Conservation (phyloP, 2,888 invertebrate species). For the Oscheius sp. region DNA sequence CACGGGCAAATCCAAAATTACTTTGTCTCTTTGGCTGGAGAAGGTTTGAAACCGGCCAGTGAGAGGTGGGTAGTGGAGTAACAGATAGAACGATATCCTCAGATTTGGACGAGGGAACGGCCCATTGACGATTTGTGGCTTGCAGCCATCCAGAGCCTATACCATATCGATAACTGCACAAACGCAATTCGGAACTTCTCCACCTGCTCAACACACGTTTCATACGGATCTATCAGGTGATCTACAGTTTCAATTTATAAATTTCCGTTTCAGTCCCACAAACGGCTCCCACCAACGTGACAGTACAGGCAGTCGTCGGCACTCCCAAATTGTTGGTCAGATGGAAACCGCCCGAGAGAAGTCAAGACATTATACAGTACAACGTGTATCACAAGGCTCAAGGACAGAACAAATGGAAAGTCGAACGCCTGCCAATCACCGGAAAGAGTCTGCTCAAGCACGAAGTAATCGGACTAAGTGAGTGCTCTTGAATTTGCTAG, state of each 20-base stretch:
- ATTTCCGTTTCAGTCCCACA: constrained; percentile 50
- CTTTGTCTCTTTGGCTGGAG: constrained; percentile 24
- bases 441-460: constrained; percentile 45
- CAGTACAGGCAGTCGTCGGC: constrained; percentile 49
- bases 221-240: constrained; percentile 61
- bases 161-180: constrained; percentile 61
- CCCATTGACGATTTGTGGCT: constrained; percentile 50
- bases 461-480: constrained; percentile 45
- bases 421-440: constrained; percentile 46
- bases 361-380: constrained; percentile 42
- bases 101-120: constrained; percentile 41
- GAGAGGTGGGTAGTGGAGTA: constrained; percentile 2
- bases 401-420: constrained; percentile 49
- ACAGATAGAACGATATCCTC: constrained; percentile 11
- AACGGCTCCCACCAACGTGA: constrained; percentile 61
- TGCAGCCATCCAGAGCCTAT: constrained; percentile 57
- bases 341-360: constrained; percentile 42
- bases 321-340: constrained; percentile 47
- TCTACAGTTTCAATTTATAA: neutral
- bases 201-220: constrained; percentile 57
- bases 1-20: constrained; percentile 41
- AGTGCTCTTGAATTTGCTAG: constrained; percentile 4
- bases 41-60: constrained; percentile 4
- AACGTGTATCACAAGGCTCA: constrained; percentile 50
- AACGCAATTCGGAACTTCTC: constrained; percentile 67